Conservation (phyloP, 2,888 invertebrate genomes). For the Chrysomela aeneicollis region DNA sequence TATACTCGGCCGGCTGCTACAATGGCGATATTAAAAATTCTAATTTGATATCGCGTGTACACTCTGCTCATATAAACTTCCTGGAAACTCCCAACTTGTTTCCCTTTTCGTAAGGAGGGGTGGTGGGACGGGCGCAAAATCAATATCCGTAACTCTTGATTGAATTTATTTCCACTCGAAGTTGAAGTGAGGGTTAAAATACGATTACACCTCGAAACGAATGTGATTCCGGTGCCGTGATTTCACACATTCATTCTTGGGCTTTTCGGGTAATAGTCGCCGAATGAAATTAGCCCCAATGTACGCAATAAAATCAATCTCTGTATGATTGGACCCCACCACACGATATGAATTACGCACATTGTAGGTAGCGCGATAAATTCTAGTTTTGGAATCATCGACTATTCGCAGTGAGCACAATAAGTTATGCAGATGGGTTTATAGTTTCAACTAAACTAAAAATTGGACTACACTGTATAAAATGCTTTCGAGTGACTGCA, state of each 20-base stretch:
- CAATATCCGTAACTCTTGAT: conserved; percentile 35
- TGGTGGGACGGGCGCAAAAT: conserved; percentile 30
- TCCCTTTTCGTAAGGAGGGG: conserved; percentile 25
- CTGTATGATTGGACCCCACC: too few species aligned
- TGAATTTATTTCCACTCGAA: conserved; percentile 32
- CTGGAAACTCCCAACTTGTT: conserved; percentile 37
- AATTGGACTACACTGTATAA: too few species aligned
- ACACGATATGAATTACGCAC: too few species aligned
- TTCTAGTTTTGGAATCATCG: too few species aligned
- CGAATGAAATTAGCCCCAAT: not conserved
- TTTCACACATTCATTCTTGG: conserved; percentile 1
- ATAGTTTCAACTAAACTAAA: too few species aligned
- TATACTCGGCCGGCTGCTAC: conserved; percentile 40
- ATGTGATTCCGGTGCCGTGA: conserved; percentile 1
- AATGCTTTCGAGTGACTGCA: too few species aligned
- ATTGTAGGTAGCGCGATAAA: too few species aligned
- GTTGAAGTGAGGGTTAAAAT: conserved; percentile 15
- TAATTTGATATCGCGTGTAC: conserved; percentile 51
- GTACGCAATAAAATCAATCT: not conserved
- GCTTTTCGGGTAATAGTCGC: conserved; percentile 3
- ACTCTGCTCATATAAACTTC: conserved; percentile 46
- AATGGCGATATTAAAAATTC: conserved; percentile 51
- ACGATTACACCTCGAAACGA: conserved; percentile 4
- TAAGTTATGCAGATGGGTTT: too few species aligned
- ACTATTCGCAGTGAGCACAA: too few species aligned